These are phyloP conservation scores for Protobothrops mucrosquamatus DNA, from an alignment of 2,113 vertebrate genomes.

Conservation along the genomic window DNA sequence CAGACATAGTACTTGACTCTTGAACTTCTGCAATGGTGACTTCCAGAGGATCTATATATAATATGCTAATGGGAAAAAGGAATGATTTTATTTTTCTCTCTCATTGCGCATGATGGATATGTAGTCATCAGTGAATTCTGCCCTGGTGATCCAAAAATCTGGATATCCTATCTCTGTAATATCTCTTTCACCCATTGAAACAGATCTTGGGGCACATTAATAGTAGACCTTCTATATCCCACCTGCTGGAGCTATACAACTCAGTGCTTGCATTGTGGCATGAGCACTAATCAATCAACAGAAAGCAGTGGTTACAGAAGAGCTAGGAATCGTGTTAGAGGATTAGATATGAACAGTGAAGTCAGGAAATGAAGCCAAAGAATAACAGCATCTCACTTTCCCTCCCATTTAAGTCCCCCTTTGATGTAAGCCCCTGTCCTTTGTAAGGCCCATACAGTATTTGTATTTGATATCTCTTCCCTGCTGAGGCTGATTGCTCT, in stretches of 20 bases:
- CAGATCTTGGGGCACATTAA: neutral
- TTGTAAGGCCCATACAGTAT: neutral
- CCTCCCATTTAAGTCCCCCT: neutral
- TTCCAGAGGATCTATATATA: slow-evolving; percentile 36
- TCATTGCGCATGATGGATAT: neutral
- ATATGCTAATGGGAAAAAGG: slow-evolving; percentile 36
- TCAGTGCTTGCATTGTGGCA: neutral
- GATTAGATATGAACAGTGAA: neutral
- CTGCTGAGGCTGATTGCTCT: neutral
- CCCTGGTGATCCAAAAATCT: neutral
- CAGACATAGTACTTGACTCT: slow-evolving; percentile 55
- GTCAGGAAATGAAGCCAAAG: neutral
- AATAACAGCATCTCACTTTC: neutral
- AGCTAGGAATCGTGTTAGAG: neutral
- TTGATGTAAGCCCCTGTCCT: neutral
- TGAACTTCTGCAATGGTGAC: slow-evolving; percentile 50
- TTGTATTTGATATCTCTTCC: neutral
- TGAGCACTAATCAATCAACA: neutral
- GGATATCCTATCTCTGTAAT: neutral
- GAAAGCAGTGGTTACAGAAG: neutral
- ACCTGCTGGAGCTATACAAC: neutral
- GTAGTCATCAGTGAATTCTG: slow-evolving; percentile 1
- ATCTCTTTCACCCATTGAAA: neutral
- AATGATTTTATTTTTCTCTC: slow-evolving; percentile 20
- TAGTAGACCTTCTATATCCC: neutral